phyloP scores from a whole-genome alignment of 92 coral and sea anemone genomes.

The Virgularia gustaviana region DNA sequence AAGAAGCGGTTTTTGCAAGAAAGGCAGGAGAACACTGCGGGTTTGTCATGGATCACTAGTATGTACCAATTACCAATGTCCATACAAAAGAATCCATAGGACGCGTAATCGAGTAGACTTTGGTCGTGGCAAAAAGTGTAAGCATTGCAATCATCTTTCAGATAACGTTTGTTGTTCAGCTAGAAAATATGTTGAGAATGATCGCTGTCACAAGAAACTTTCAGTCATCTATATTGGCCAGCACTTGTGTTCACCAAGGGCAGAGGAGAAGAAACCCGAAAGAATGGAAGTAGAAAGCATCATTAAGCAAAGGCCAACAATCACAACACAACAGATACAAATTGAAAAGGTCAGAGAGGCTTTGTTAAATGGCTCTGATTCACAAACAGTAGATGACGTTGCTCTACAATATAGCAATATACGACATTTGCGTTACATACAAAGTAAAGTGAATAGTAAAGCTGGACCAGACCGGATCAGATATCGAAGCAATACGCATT shows the following conservation, averaged over 20 bases:
- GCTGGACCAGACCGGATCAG: conserved; percentile 28
- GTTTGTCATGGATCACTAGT: no score
- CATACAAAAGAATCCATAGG: conserved; percentile 36
- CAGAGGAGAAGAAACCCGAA: conserved; percentile 3
- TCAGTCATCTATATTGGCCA: conserved; percentile 42
- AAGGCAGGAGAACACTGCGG: no score
- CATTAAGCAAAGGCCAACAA: no score
- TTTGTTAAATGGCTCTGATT: conserved; percentile 41
- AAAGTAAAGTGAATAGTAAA: conserved; percentile 29
- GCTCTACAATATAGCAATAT: conserved; percentile 38
- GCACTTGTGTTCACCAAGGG: conserved; percentile 38
- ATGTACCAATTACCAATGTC: conserved; percentile 38
- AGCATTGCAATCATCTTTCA: conserved; percentile 26
- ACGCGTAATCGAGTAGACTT: conserved; percentile 38
- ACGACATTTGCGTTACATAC: conserved; percentile 40
- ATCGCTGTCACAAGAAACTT: conserved; percentile 53
- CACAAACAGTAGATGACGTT: conserved; percentile 28
- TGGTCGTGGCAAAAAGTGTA: conserved; percentile 20
- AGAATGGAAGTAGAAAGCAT: conserved; percentile 5
- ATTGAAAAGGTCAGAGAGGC: conserved; percentile 54
- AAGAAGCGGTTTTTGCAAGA: no score
- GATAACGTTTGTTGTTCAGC: conserved; percentile 29
- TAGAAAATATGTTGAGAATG: conserved; percentile 55
- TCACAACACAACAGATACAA: conserved; percentile 21
- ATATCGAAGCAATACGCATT: conserved; percentile 36